A percentile compares a stretch with the other conserved stretches of the same genome.
These are phyloP conservation scores for Drepana arcuata DNA, from an alignment of 1,140 invertebrate genomes.

Conservation along the genomic window DNA sequence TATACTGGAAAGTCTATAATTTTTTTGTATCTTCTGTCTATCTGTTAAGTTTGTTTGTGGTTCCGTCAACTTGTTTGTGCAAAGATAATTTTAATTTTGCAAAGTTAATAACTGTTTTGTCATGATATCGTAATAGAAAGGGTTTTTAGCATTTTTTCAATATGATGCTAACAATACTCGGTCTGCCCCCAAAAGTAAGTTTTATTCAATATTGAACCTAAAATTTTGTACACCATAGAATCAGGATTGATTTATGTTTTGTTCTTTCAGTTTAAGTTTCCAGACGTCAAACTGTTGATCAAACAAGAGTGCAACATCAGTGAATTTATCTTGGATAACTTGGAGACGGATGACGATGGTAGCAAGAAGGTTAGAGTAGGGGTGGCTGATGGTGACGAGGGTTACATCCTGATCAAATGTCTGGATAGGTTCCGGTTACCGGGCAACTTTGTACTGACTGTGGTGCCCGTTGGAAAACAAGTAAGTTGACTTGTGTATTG, in stretches of 20 bases:
- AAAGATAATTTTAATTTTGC: too few species aligned
- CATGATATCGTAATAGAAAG: too few species aligned
- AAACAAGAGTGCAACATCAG: conserved; percentile 42
- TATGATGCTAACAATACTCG: conserved; percentile 50
- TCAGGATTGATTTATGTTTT: conserved; percentile 1
- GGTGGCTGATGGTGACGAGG: conserved; percentile 37
- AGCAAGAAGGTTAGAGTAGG: conserved; percentile 48
- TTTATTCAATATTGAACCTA: conserved; percentile 1
- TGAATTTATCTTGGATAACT: conserved; percentile 49
- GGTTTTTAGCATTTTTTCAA: too few species aligned
- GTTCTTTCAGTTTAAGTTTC: conserved; percentile 41
- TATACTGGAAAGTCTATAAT: too few species aligned
- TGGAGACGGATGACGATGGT: conserved; percentile 29
- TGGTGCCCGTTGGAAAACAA: conserved; percentile 35
- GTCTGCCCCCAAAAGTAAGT: conserved; percentile 34
- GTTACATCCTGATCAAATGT: conserved; percentile 35
- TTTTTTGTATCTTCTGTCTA: too few species aligned
- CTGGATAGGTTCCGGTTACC: conserved; percentile 37
- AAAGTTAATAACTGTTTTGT: too few species aligned
- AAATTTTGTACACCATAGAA: background rate
- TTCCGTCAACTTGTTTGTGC: too few species aligned
- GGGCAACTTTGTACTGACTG: conserved; percentile 26
- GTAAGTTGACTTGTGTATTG: too few species aligned
- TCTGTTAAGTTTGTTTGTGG: too few species aligned
- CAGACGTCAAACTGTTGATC: conserved; percentile 42